Conservation (phyloP, 2,888 invertebrate species). For the Crossocerus cetratus region DNA sequence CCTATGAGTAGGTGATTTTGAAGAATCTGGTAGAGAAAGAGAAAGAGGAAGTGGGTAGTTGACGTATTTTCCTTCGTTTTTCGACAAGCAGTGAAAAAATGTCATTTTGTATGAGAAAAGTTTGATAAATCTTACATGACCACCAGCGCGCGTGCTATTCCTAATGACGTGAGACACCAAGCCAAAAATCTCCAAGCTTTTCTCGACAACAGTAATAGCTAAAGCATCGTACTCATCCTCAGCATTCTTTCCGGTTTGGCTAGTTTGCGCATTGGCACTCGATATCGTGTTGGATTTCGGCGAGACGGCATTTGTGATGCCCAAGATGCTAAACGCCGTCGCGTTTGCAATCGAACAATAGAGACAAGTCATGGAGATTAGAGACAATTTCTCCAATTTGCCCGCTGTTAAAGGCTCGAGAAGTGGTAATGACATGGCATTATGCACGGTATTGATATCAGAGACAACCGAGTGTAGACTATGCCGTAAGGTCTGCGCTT, state of each 20-base stretch:
- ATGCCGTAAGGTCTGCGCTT: conserved; percentile 85
- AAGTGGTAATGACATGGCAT: conserved; percentile 90
- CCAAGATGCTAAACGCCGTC: conserved; percentile 81
- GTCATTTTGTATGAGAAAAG: too few species aligned
- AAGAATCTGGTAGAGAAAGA: conserved; percentile 82
- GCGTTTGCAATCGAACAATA: conserved; percentile 88
- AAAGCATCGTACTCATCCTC: conserved; percentile 90
- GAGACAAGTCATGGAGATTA: conserved; percentile 89
- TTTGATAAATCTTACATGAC: conserved; percentile 86
- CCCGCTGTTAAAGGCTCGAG: conserved; percentile 91
- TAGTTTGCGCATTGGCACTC: conserved; percentile 58
- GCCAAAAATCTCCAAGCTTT: conserved; percentile 91
- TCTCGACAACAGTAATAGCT: conserved; percentile 91
- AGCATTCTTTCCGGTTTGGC: conserved; percentile 68
- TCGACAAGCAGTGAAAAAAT: too few species aligned
- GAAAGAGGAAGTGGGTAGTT: conserved; percentile 17
- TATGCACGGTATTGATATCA: conserved; percentile 90
- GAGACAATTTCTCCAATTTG: conserved; percentile 89
- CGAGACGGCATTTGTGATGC: conserved; percentile 80
- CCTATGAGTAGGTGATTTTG: conserved; percentile 94
- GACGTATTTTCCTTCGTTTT: too few species aligned
- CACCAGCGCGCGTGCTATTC: conserved; percentile 91
- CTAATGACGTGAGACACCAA: conserved; percentile 89
- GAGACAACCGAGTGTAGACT: conserved; percentile 89
- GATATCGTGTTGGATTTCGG: conserved; percentile 78